A percentile compares a stretch with the other conserved stretches of the same genome.
Conservation (phyloP, 92 coral and sea anemone genomes). For the Epizoanthus rinbou region DNA sequence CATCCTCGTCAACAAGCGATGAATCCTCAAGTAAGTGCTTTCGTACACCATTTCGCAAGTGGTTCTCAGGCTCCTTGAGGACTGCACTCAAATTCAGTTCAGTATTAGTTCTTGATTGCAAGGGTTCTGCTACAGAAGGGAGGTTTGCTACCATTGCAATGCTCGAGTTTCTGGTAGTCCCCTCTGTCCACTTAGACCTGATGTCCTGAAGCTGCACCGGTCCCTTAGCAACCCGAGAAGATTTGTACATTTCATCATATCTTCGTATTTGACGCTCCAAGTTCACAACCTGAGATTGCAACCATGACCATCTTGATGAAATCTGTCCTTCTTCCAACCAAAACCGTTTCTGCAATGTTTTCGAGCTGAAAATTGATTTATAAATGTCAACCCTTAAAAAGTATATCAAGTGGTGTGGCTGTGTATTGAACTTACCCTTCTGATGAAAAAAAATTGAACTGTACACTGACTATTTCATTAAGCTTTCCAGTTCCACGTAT, state of each 20-base stretch:
- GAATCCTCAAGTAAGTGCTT: constrained; percentile 67
- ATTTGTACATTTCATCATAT: constrained; percentile 88
- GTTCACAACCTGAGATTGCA: constrained; percentile 93
- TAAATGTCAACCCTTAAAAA: neutral
- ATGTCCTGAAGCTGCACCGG: constrained; percentile 78
- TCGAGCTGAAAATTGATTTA: constrained; percentile 54
- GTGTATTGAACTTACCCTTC: too few species aligned
- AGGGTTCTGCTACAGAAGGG: constrained; percentile 16
- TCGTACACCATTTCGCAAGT: constrained; percentile 75
- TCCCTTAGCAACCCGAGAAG: constrained; percentile 73
- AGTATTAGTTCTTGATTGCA: constrained; percentile 44
- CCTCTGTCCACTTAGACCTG: constrained; percentile 24
- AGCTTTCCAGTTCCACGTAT: too few species aligned
- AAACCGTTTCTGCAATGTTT: constrained; percentile 64
- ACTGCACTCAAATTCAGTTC: constrained; percentile 49
- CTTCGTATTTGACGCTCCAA: constrained; percentile 89
- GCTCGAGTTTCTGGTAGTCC: constrained; percentile 30
- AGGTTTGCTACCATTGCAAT: neutral
- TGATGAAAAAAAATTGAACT: too few species aligned
- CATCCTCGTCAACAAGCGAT: constrained; percentile 61
- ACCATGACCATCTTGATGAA: constrained; percentile 97
- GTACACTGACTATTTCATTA: too few species aligned
- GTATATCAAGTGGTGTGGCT: too few species aligned
- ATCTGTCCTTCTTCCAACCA: constrained; percentile 83
- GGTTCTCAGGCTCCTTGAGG: constrained; percentile 75